A percentile compares a stretch with the other conserved stretches of the same genome.
Conservation (phyloP, 1,140 invertebrate species). For the Drosophila guanche region DNA sequence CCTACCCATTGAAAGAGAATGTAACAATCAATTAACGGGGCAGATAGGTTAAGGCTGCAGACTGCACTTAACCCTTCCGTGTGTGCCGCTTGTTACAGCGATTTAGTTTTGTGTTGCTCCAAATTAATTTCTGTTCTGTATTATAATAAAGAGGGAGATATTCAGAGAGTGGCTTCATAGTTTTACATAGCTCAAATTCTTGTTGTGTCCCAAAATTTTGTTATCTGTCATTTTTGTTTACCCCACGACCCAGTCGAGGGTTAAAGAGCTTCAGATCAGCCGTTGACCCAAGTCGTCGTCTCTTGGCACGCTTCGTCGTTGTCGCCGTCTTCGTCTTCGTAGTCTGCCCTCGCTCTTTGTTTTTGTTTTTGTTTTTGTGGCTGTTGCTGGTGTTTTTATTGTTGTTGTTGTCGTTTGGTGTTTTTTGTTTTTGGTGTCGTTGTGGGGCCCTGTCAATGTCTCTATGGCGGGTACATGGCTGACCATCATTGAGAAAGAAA, state of each 20-base stretch:
- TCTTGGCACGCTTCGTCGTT: conserved; percentile 38
- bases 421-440: conserved; percentile 21
- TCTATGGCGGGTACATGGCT: conserved; percentile 38
- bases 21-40: conserved; percentile 79
- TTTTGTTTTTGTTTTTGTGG: conserved; percentile 7
- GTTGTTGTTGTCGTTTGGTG: conserved; percentile 11
- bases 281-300: conserved; percentile 41
- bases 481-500: conserved; percentile 71
- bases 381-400: conserved; percentile 8
- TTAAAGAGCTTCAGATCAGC: conserved; percentile 29
- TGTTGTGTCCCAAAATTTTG: neutral
- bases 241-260: conserved; percentile 15
- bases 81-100: neutral
- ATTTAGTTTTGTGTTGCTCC: conserved; percentile 7
- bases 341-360: conserved; percentile 10
- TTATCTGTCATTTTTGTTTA: neutral
- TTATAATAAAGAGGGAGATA: no score
- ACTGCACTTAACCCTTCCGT: conserved; percentile 55
- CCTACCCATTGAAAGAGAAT: conserved; percentile 39
- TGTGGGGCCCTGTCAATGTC: conserved; percentile 60
- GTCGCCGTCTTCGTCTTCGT: conserved; percentile 20
- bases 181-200: no score
- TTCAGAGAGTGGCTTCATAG: no score
- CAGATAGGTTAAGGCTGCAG: conserved; percentile 56
- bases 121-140: no score